Conservation (phyloP, 2,888 invertebrate species). For the Liodrosophila aerea region DNA sequence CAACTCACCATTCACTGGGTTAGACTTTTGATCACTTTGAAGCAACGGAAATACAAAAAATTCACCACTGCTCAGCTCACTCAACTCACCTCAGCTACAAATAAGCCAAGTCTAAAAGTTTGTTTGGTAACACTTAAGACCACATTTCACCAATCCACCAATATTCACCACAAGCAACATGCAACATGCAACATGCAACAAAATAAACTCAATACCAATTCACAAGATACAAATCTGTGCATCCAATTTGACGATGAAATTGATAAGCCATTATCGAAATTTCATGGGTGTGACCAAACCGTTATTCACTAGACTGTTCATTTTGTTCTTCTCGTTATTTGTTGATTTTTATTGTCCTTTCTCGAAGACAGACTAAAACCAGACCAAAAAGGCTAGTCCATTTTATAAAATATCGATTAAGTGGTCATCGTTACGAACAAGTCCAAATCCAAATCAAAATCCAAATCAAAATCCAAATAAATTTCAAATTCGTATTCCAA, state of each 20-base stretch:
- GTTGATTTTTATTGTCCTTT: slow-evolving; percentile 34
- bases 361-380: slow-evolving; percentile 44
- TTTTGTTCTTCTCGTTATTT: slow-evolving; percentile 29
- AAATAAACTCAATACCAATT: slow-evolving; percentile 26
- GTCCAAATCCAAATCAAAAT: slow-evolving; percentile 21
- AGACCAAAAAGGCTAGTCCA: slow-evolving; percentile 44
- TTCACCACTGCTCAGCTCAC: slow-evolving; percentile 61
- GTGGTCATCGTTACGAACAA: slow-evolving; percentile 80
- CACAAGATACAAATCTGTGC: slow-evolving; percentile 42
- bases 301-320: slow-evolving; percentile 43
- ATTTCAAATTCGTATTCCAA: slow-evolving; percentile 22
- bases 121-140: slow-evolving; percentile 48
- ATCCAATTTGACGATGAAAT: slow-evolving; percentile 54
- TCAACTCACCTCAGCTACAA: slow-evolving; percentile 60
- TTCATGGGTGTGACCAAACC: slow-evolving; percentile 70
- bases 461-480: slow-evolving; percentile 28
- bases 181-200: slow-evolving; percentile 46
- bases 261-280: slow-evolving; percentile 80
- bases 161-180: slow-evolving; percentile 30
- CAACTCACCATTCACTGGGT: slow-evolving; percentile 38
- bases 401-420: slow-evolving; percentile 82
- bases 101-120: slow-evolving; percentile 32
- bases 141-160: slow-evolving; percentile 53
- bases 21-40: slow-evolving; percentile 51
- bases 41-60: slow-evolving; percentile 46